These are phyloP conservation scores for Tethea ocularis DNA, from an alignment of 2,888 invertebrate genomes.

Conservation along the genomic window DNA sequence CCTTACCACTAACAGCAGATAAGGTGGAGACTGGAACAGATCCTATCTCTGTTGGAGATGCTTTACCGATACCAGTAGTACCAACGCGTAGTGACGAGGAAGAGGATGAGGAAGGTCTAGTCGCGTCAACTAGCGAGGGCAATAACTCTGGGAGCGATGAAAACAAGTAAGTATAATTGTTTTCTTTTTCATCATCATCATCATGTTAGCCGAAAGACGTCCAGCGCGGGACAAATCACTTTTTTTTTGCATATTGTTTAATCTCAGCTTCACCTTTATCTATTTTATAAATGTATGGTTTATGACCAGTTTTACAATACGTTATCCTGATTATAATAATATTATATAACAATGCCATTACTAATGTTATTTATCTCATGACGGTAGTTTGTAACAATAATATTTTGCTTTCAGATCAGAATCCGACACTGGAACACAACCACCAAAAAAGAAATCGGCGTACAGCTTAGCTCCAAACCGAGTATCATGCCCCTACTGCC, in stretches of 20 bases:
- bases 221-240: too few species aligned
- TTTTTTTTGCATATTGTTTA: neutral
- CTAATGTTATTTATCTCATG: too few species aligned
- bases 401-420: slow-evolving; percentile 84
- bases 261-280: neutral
- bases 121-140: slow-evolving; percentile 92
- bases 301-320: neutral
- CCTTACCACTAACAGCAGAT: slow-evolving; percentile 53
- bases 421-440: slow-evolving; percentile 82
- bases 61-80: slow-evolving; percentile 89
- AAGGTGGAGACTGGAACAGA: slow-evolving; percentile 76
- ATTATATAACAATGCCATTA: neutral
- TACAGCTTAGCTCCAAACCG: slow-evolving; percentile 97
- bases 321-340: neutral
- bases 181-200: too few species aligned
- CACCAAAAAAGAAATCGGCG: slow-evolving; percentile 94
- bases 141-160: slow-evolving; percentile 94
- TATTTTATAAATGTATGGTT: too few species aligned
- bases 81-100: slow-evolving; percentile 83
- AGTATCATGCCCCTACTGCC: slow-evolving; percentile 96
- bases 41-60: slow-evolving; percentile 81
- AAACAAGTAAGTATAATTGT: slow-evolving; percentile 83
- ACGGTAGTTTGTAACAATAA: neutral
- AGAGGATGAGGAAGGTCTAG: slow-evolving; percentile 92
- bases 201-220: too few species aligned